Evolutionary conservation across 2,113 vertebrate species (phyloP).

Genomic region (Elgaria multicarinata): DNA sequence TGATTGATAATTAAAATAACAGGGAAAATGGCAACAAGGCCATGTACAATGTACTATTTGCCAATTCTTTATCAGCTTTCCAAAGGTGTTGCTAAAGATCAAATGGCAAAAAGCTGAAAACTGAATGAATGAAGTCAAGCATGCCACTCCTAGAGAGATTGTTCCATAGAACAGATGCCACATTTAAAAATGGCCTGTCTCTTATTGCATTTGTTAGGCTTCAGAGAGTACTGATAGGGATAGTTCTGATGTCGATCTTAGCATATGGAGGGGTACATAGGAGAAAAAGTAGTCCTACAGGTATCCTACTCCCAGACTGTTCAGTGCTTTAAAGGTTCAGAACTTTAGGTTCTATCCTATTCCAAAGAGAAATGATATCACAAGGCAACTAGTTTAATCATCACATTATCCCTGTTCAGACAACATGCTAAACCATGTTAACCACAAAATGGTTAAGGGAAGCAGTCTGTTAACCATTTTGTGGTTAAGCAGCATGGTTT

Average conservation of each 20-base stretch:
- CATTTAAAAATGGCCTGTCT: too few species aligned
- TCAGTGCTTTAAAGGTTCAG: too few species aligned
- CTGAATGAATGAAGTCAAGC: not conserved
- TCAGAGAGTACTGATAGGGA: not conserved
- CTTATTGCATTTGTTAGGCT: not conserved
- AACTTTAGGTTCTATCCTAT: not conserved
- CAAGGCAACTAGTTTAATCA: not conserved
- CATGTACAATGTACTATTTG: not conserved
- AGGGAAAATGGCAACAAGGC: not conserved
- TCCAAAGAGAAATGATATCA: not conserved
- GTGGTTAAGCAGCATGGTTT: too few species aligned
- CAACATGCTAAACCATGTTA: not conserved
- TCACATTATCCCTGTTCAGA: not conserved
- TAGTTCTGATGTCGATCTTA: not conserved
- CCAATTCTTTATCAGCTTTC: not conserved
- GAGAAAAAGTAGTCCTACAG: not conserved
- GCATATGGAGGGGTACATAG: not conserved
- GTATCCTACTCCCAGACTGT: not conserved
- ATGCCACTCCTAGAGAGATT: not conserved
- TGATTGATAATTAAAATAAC: too few species aligned
- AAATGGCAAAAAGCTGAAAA: not conserved
- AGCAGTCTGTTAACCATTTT: too few species aligned
- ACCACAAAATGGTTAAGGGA: too few species aligned
- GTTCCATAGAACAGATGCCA: too few species aligned
- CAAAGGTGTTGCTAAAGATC: not conserved